A percentile compares a stretch with the other conserved stretches of the same genome.
phyloP scores from a whole-genome alignment of 2,113 vertebrate genomes.

The Dicrurus megarhynchus region DNA sequence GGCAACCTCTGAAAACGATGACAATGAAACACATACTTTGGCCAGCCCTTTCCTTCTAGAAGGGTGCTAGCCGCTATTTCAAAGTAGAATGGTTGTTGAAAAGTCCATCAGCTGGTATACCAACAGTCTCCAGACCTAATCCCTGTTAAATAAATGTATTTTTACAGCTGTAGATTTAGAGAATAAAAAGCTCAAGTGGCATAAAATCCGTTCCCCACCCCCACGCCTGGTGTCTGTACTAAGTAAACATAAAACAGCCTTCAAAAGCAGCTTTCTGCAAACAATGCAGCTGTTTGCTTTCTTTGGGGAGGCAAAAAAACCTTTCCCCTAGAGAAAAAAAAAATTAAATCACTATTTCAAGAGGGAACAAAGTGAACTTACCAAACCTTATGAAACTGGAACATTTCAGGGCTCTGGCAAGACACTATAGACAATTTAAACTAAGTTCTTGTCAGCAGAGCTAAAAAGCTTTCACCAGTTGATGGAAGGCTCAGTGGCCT shows the following conservation, averaged over 20 bases:
- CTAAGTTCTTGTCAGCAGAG: neutral
- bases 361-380: neutral
- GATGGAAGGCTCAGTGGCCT: neutral
- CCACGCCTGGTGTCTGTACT: slow-evolving; percentile 12
- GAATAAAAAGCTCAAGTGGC: neutral
- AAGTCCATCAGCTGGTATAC: neutral
- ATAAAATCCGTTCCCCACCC: slow-evolving; percentile 22
- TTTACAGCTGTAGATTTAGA: slow-evolving; percentile 5
- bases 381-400: neutral
- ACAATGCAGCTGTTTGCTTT: slow-evolving; percentile 67
- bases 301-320: neutral
- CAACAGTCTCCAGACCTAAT: neutral
- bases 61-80: neutral
- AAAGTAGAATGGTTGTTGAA: neutral
- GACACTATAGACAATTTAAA: neutral
- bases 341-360: neutral
- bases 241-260: slow-evolving; percentile 56
- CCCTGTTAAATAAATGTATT: neutral
- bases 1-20: neutral
- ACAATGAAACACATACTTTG: neutral
- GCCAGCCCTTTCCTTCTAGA: neutral
- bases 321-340: slow-evolving; percentile 55
- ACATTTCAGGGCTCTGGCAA: neutral
- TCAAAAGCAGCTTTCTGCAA: slow-evolving; percentile 68
- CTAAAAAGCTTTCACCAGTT: neutral